Base-by-base conservation (phyloP, 2,797 vertebrate genomes). In the Rallus crepitans region DNA sequence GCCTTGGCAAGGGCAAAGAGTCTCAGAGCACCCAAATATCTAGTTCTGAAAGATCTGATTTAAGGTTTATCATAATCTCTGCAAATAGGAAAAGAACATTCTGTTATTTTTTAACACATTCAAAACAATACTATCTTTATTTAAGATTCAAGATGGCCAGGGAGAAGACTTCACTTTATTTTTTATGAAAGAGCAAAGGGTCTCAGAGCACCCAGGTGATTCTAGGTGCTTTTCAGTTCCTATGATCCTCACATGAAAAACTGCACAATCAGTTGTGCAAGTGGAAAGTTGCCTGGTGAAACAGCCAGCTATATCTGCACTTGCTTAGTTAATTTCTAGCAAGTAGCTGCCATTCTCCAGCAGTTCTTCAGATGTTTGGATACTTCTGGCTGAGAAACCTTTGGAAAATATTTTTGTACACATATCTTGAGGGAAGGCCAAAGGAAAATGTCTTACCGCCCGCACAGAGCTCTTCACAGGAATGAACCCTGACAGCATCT, bases 401-500 rank as follows among this genome's bases (percentile, higher is more conserved):
- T 27, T 66, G 12, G 31, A 73, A 94, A 73, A 55, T 0, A 37
- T 11, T 39, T 70, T 78, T 89, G 71, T 2, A 3, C 42, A 19
- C 19, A 9, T 66, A 53, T 28, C 12, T 79, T 82, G 30, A 88
- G 42, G 33, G 15, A 68, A 71, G 28, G 39, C 28, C 1, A 9
- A 33, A 78, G 48, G 40, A 66, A 72, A 78, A 68, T 23, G 8
- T 61, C 72, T 78, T 89, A 98, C 96, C 47, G 27, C 86, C 72
- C 92, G 94, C 92, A 97, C 77, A 68, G 96, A 96, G 25, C 59
- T 93, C 40, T 96, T 97, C 50, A 53, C 1, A 14, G 97, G 96
- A 82, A 88, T 88, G 94, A 97, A 97, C 12, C 97, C 97, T 37
- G 97, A 97, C 7, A 96, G 52, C 94, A 97, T 90, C 53, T 86